Base-by-base conservation (phyloP, 2,888 invertebrate genomes). In the Asteroscopus sphinx region DNA sequence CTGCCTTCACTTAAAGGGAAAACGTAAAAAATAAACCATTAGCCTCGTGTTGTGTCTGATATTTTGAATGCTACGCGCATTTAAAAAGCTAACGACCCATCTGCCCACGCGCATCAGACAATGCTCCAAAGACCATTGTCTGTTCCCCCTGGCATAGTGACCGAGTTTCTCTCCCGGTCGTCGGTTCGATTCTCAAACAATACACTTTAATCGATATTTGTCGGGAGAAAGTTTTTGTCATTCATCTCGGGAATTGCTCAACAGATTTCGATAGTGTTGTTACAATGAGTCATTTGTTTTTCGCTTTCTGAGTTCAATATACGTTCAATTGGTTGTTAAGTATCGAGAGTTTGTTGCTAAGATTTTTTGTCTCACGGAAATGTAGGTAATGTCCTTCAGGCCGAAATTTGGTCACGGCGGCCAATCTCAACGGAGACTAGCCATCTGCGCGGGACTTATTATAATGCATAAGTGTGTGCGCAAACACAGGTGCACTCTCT, bases 191-290 rank as follows among this genome's bases (percentile, higher is more conserved):
- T 54, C 49, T 52, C 45, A 45, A 72, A 68, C 68, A 72, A 71
- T 70, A 48, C 44, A 49, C 7, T 13, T 41, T 51, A 55, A 70
- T 70, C 65, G 52, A 55, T 63, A 39, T 37, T 51, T 25, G 16
- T 21, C 26, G 1, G 33, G 73, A 62, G 73, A 73, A 73, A 73
- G 73, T 73, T 51, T 67, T 16, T 54, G 45, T 58, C 8, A 39
- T 42, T 44, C 30, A 49, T 65, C 62, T 59, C 57, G 1, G 41
- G 26, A 62, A 73, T 57, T 68, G 62, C 59, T 72, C 17, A 65
- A 61, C 65, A 41, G 36, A 55, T 46, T 49, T 33, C 41, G 51
- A 55, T 68, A 25, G 47, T 59, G 41, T 51, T 36, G 8, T 0
- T 35, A n/a, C 36, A 7, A 48, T 65, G 59, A 53, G 1, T 67